Evolutionary conservation across 2,888 invertebrate species (phyloP), one percentile per base, ranked within the genome.

Genomic region (Petrophora chlorosata): DNA sequence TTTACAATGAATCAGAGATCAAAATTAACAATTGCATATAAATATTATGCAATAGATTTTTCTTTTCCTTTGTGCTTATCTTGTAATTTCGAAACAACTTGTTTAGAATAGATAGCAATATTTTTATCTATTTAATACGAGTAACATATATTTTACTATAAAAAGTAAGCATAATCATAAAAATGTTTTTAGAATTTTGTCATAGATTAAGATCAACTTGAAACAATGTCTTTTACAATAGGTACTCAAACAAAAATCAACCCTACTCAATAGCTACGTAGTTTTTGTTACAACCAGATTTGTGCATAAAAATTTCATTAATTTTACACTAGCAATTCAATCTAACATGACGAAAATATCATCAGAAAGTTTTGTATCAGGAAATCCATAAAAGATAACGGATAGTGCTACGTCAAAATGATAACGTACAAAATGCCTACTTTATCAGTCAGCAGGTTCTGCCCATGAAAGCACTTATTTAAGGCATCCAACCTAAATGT

Each of bases 381-480:
- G n/a, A n/a, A n/a, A n/a, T n/a, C n/a, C n/a, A n/a, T n/a, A n/a
- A 28, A 13, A 2, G 5, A 7, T 7, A 26, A 8, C 29, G 7
- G 14, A 17, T 15, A 13, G 10, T 10, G 33, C 10, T 7, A 28
- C 8, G 8, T 12, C 16, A 23, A 29, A 13, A n/a, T 1, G 10
- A 13, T 17, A 25, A 17, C 25, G 32, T 10, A n/a, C 4, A 9
- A 65, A 61, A 64, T 65, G 63, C 61, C 44, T 63, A 63, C 54
- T 46, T 49, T 53, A 32, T 71, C 72, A 70, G 67, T 73, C 69
- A 67, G 64, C 42, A 16, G 16, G n/a, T 32, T 32, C 42, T 38
- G 36, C 66, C 67, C 64, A 63, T 59, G 56, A 56, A 58, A 59
- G 67, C 61, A 68, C 66, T 62, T 53, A 36, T 47, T 68, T 70